phyloP scores from a whole-genome alignment of 2,888 invertebrate species.

The Alloscopus bannaensis region DNA sequence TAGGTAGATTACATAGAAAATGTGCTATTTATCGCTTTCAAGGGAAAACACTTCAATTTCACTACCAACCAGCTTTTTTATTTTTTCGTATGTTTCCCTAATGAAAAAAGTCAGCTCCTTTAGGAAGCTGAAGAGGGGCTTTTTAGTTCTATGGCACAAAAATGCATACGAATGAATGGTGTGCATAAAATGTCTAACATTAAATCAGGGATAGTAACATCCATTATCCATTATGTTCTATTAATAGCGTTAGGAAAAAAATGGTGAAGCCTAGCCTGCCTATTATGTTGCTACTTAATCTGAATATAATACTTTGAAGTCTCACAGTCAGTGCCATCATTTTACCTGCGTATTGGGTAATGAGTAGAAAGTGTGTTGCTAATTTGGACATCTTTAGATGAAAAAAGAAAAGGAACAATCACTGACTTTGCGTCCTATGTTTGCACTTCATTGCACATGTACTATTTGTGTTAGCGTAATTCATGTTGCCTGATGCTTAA shows the following conservation, averaged over 20 bases:
- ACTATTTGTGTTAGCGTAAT: not conserved
- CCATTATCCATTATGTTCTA: slow-evolving; percentile 27
- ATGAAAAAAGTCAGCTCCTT: slow-evolving; percentile 16
- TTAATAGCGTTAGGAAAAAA: slow-evolving; percentile 30
- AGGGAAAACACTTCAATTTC: slow-evolving; percentile 53
- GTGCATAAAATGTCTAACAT: not conserved
- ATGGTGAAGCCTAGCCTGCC: not conserved
- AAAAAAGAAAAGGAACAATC: not conserved
- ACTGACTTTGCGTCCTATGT: not conserved
- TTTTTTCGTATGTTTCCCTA: slow-evolving; percentile 14
- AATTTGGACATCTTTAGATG: slow-evolving; percentile 11
- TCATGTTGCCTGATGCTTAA: not conserved
- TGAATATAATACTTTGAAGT: slow-evolving; percentile 1
- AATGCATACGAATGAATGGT: not conserved
- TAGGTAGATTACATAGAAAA: slow-evolving; percentile 24
- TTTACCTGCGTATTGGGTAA: slow-evolving; percentile 24
- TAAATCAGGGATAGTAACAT: not conserved
- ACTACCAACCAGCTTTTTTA: slow-evolving; percentile 49
- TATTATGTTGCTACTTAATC: not conserved
- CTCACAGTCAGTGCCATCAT: slow-evolving; percentile 6
- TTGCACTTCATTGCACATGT: not conserved
- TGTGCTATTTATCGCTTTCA: slow-evolving; percentile 30
- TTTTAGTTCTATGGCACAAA: slow-evolving; percentile 2
- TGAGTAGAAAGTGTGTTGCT: slow-evolving; percentile 23
- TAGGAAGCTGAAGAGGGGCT: slow-evolving; percentile 37